These are phyloP conservation scores for Brienomyrus longianalis DNA, from an alignment of 2,113 vertebrate species.

Conservation along the genomic window DNA sequence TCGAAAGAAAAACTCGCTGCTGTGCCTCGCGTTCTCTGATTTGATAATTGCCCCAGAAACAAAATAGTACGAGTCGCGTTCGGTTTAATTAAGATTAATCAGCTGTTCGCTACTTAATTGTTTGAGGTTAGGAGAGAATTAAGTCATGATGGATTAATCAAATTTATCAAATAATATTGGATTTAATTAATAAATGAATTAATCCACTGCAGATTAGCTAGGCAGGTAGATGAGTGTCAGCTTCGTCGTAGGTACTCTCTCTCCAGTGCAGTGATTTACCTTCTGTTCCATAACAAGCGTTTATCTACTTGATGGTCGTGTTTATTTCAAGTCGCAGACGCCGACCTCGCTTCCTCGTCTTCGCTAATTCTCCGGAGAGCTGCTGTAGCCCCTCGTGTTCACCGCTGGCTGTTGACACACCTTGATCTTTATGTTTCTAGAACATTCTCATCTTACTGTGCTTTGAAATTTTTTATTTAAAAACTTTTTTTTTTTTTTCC, in stretches of 20 bases:
- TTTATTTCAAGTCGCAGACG: background rate
- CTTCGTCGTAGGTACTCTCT: background rate
- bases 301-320: background rate
- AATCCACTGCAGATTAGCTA: background rate
- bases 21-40: background rate
- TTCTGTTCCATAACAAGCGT: background rate
- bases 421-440: background rate
- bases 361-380: background rate
- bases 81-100: conserved; percentile 3
- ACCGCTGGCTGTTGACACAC: background rate
- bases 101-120: conserved; percentile 5
- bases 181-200: conserved; percentile 10
- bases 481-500: background rate
- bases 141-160: background rate
- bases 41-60: background rate
- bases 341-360: background rate
- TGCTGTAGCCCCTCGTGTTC: no score
- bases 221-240: background rate
- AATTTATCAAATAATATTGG: conserved; percentile 12
- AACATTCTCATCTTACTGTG: background rate
- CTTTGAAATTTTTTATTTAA: background rate
- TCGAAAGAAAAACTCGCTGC: background rate
- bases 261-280: background rate
- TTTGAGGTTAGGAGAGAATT: conserved; percentile 6
- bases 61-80: background rate